Evolutionary conservation across 2,797 vertebrate genomes (phyloP), one percentile per base, ranked within the genome.

Genomic region (Tapera naevia): DNA sequence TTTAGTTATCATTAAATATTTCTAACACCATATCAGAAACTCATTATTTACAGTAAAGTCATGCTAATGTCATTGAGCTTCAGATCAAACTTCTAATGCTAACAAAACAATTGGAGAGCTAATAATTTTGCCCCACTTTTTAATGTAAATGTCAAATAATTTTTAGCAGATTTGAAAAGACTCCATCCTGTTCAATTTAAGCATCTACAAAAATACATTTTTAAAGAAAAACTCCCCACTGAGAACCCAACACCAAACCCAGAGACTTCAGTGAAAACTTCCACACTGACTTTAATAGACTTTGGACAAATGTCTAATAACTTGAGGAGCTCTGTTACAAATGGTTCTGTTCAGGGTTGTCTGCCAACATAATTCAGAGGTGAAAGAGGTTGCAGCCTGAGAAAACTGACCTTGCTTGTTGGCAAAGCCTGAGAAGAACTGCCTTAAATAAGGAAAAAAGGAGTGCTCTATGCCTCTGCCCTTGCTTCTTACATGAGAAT

Each of bases 51-150:
- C 60, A 46, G 75, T 13, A 61, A 91, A 86, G 17, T 22, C 19
- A 70, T 7, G 14, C 13, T 94, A 73, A 90, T 88, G 66, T 91
- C 88, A 94, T 11, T 53, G 53, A 79, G 48, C 73, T 94, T 92
- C 75, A 87, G 33, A 88, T 35, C 35, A 43, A 62, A 62, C 14
- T 17, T 41, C 33, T 41, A 43, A 45, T 17, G 27, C 45, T 86
- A 88, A 84, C 39, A 86, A 84, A 83, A 23, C 39, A 66, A 80
- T 67, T 80, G 48, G 1, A 74, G 27, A 88, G 62, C 6, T 10
- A 69, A 78, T 43, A 51, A 41, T 27, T 88, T 88, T 56, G 3
- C 11, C 65, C 17, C 32, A 4, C 32, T 88, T 93, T 53, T 62
- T 3, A 51, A 53, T 28, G 61, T 75, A 92, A 93, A 89, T 81